phyloP scores from a whole-genome alignment of 2,888 invertebrate genomes.

The Odontomyia ornata region DNA sequence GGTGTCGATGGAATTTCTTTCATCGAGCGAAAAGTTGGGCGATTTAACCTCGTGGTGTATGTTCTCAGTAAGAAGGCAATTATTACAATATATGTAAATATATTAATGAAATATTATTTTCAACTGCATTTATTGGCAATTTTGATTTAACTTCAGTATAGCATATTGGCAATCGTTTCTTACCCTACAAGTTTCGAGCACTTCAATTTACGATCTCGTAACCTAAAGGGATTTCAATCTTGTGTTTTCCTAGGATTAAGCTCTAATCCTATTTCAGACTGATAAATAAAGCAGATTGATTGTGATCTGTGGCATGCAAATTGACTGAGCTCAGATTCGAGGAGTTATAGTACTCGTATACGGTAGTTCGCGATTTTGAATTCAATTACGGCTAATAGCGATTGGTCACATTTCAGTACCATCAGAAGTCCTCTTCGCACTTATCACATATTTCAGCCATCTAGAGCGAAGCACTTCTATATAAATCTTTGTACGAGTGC shows the following conservation, averaged over 20 bases:
- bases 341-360: conserved; percentile 14
- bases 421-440: neutral
- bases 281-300: neutral
- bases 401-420: neutral
- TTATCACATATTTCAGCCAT: neutral
- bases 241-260: conserved; percentile 6
- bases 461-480: conserved; percentile 1
- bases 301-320: conserved; percentile 18
- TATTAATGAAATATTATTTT: too few species aligned
- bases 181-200: too few species aligned
- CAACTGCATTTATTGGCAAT: too few species aligned
- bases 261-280: neutral
- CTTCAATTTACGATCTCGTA: too few species aligned
- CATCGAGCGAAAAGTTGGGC: neutral
- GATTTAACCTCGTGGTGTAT: too few species aligned
- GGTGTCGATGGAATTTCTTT: neutral
- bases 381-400: conserved; percentile 28
- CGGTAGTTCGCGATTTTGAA: neutral
- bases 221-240: too few species aligned
- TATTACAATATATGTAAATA: too few species aligned
- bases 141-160: too few species aligned
- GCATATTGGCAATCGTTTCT: too few species aligned
- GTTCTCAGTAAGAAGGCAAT: too few species aligned
- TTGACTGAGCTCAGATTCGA: neutral
- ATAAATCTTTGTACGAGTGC: conserved; percentile 6